Conservation (phyloP, 2,888 invertebrate species). For the Calameuta pallipes region DNA sequence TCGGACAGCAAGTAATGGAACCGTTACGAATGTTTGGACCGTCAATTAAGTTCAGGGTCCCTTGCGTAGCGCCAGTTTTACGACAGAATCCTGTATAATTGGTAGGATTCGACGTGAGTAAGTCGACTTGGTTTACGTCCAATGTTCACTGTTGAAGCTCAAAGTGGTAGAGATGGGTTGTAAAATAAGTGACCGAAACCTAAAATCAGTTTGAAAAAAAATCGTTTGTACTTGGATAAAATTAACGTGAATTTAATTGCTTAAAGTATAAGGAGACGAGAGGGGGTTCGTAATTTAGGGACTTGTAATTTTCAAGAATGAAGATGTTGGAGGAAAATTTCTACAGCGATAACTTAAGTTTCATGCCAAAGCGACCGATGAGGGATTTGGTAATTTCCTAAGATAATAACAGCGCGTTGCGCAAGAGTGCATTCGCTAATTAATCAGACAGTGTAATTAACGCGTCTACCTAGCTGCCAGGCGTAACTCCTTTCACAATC, state of each 20-base stretch:
- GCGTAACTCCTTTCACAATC: neutral
- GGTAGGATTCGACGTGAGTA: conserved; percentile 31
- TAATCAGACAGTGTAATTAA: neutral
- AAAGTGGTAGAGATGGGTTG: too few species aligned
- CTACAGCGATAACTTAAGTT: neutral
- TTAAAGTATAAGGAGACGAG: neutral
- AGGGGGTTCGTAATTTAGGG: neutral
- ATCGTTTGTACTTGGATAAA: neutral
- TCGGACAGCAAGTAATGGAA: neutral
- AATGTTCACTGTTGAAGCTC: neutral
- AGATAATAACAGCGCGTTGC: neutral
- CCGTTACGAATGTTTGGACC: neutral
- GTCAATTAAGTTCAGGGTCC: neutral
- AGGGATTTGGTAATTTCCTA: neutral
- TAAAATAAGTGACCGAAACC: neutral
- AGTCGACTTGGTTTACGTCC: conserved; percentile 15
- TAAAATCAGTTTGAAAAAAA: neutral
- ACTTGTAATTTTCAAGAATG: neutral
- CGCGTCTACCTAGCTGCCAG: neutral
- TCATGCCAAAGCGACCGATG: neutral
- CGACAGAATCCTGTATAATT: conserved; percentile 30
- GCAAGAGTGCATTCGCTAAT: neutral
- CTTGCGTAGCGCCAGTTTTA: conserved; percentile 15
- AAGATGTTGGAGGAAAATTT: neutral
- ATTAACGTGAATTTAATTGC: neutral